phyloP scores from a whole-genome alignment of 2,113 vertebrate genomes.

The Perca schrenkii region DNA sequence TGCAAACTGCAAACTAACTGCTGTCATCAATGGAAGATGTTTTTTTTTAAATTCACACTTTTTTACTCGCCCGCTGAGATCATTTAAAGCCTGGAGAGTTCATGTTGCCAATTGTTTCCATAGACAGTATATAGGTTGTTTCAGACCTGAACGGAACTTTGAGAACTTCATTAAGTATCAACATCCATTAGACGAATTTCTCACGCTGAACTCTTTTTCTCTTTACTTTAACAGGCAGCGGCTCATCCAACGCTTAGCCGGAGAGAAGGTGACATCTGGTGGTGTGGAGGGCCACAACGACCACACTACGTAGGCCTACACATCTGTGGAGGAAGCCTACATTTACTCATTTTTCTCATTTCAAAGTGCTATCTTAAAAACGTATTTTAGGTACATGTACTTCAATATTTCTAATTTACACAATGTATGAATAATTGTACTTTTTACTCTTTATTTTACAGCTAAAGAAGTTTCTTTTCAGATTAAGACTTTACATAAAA shows the following conservation, averaged over 20 bases:
- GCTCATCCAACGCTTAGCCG: too few relatives aligned
- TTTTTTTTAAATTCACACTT: too few relatives aligned
- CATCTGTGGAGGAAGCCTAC: neutral
- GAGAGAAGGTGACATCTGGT: constrained; percentile 59
- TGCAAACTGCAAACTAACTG: neutral
- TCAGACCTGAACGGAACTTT: neutral
- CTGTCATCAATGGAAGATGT: neutral
- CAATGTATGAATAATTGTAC: neutral
- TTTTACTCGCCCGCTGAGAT: neutral
- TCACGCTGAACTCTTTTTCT: neutral
- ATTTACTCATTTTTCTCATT: too few relatives aligned
- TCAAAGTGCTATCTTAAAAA: neutral
- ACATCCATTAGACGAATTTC: neutral
- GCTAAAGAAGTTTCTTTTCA: neutral
- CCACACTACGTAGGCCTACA: neutral
- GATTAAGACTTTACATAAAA: neutral
- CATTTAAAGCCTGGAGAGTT: neutral
- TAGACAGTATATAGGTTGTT: too few relatives aligned
- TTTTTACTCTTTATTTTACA: neutral
- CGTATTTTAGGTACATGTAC: too few relatives aligned
- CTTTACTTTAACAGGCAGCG: neutral
- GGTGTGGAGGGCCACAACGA: constrained; percentile 49
- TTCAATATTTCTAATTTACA: neutral
- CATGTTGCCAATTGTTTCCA: too few relatives aligned
- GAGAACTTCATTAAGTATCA: neutral